A percentile compares a stretch with the other conserved stretches of the same genome.
phyloP scores from a whole-genome alignment of 2,888 invertebrate species.

The Stenolophus ochropezus region DNA sequence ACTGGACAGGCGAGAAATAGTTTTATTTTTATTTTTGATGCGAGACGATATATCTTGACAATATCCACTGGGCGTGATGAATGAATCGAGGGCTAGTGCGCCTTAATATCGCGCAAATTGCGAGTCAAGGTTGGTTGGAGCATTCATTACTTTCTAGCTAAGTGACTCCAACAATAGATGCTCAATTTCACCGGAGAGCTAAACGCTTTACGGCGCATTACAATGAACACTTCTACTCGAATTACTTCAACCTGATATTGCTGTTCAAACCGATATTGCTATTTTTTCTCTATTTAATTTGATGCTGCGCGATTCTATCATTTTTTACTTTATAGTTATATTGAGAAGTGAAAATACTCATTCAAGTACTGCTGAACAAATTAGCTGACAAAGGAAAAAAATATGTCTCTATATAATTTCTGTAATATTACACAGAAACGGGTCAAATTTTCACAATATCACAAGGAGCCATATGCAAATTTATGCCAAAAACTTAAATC shows the following conservation, averaged over 20 bases:
- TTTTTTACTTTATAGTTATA: too few species aligned
- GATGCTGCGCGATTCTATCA: too few species aligned
- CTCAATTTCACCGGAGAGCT: not conserved
- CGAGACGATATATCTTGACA: constrained; percentile 44
- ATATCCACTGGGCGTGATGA: constrained; percentile 37
- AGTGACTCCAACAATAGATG: not conserved
- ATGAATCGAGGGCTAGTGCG: constrained; percentile 20
- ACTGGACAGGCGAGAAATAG: constrained; percentile 24
- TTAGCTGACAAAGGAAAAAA: too few species aligned
- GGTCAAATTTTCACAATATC: too few species aligned
- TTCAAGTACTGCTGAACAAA: too few species aligned
- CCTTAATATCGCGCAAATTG: constrained; percentile 14
- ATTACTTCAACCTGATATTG: not conserved
- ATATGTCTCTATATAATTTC: too few species aligned
- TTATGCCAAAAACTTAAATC: too few species aligned
- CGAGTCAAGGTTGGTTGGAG: not conserved
- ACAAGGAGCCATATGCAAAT: too few species aligned
- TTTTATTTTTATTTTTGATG: constrained; percentile 49
- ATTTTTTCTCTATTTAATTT: not conserved
- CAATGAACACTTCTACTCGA: not conserved
- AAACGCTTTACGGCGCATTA: not conserved
- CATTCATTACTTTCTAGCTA: not conserved
- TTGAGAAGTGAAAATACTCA: too few species aligned
- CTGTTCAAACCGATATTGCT: not conserved
- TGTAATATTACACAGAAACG: too few species aligned